Evolutionary conservation across 1,140 invertebrate genomes (phyloP), one percentile per base, ranked within the genome.

Genomic region (Paramacrobiotus metropolitanus): DNA sequence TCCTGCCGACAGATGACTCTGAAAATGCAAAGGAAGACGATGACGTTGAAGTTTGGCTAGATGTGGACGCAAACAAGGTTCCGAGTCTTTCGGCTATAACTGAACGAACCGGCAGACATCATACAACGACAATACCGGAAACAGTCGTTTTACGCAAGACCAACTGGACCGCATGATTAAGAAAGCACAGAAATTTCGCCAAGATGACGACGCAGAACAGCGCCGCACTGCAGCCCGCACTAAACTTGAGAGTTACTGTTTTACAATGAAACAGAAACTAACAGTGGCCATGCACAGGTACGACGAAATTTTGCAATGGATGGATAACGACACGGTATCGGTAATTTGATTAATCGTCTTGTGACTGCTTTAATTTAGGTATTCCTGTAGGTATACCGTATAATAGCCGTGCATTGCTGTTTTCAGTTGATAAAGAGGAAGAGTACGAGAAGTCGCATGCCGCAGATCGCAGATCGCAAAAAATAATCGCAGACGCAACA

Each of bases 101-200:
- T 66, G 78, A 81, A 64, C 67, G 81, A 30, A 76, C 71, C 30
- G 79, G 79, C 24, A 80, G 80, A 64, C 77, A 78, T 28, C 77
- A 78, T 31, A 77, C 72, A 94, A 88, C 30, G 95, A 96, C 68
- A 95, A 88, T 68, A 96, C 96, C 70, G 92, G 95, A 76, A 95
- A 95, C 74, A 90, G 92, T 65, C 84, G 92, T 68, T 79, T 97
- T 0, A 86, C 82, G 70, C 94, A 95, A 75, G 89, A 94, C 69
- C 91, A 96, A 66, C 96, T 96, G 68, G 90, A 96, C 71, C 78
- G 87, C 45, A 96, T 97, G 92, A 87, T 97, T 40, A 86, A 89
- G 63, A 91, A 97, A 66, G 91, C 91, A n/a, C 89, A 95, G 73
- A 89, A 87, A 70, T 96, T 88, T 79, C 83, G 86, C 67, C 83